These are phyloP conservation scores for Idaea aversata DNA, from an alignment of 2,888 invertebrate genomes.

Conservation along the genomic window DNA sequence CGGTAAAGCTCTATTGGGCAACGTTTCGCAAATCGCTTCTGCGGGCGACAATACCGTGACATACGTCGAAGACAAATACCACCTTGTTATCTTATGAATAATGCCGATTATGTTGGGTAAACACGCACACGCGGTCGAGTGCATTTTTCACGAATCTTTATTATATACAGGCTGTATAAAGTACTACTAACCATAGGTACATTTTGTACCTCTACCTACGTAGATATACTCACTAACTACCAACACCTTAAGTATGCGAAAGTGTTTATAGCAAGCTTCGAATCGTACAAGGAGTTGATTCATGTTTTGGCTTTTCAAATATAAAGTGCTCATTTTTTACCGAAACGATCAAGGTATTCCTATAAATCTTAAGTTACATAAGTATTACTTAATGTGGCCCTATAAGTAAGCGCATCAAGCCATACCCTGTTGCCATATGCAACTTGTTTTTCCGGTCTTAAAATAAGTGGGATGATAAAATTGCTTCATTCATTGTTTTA, in stretches of 20 bases:
- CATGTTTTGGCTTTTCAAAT: background rate
- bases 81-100: slow-evolving; percentile 77
- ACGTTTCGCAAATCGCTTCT: slow-evolving; percentile 73
- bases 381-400: slow-evolving; percentile 26
- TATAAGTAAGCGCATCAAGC: slow-evolving; percentile 6
- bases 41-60: slow-evolving; percentile 70
- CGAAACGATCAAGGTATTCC: slow-evolving; percentile 1
- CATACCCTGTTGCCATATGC: background rate
- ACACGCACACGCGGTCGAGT: slow-evolving; percentile 66
- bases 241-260: background rate
- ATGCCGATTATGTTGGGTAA: slow-evolving; percentile 77
- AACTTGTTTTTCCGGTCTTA: background rate
- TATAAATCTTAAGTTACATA: slow-evolving; percentile 28
- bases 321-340: background rate
- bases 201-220: too few species aligned
- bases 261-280: background rate
- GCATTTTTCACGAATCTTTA: slow-evolving; percentile 71
- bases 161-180: slow-evolving; percentile 58
- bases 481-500: background rate
- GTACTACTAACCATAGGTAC: slow-evolving; percentile 15
- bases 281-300: background rate
- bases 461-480: background rate
- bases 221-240: too few species aligned
- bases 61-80: slow-evolving; percentile 72
- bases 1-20: slow-evolving; percentile 59